Evolutionary conservation across 1,140 invertebrate genomes (phyloP).

Genomic region (Physella acuta): DNA sequence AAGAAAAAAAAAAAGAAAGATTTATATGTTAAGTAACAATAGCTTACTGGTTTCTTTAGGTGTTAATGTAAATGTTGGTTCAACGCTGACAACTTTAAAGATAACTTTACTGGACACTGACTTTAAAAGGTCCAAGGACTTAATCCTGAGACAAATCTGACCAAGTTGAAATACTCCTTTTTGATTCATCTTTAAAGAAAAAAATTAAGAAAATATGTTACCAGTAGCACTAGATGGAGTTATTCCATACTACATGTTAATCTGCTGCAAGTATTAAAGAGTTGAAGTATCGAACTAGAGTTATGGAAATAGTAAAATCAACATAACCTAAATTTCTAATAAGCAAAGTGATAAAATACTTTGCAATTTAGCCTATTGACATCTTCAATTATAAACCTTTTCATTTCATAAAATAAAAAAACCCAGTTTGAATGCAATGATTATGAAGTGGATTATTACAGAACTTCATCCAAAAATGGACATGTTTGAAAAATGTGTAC

Average conservation of each 20-base stretch:
- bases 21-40: no score
- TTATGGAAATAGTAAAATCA: not conserved
- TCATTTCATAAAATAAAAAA: no score
- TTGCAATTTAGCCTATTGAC: no score
- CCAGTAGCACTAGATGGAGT: not conserved
- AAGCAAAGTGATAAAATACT: no score
- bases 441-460: no score
- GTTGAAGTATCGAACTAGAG: not conserved
- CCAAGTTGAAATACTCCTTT: slow-evolving; percentile 57
- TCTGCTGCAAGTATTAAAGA: not conserved
- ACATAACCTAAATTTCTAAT: not conserved
- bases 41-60: not conserved
- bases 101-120: no score
- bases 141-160: slow-evolving; percentile 56
- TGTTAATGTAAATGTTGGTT: not conserved
- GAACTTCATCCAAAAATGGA: no score
- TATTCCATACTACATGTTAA: not conserved
- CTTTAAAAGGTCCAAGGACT: slow-evolving; percentile 69
- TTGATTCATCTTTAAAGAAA: slow-evolving; percentile 49
- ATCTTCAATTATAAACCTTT: no score
- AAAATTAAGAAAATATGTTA: not conserved
- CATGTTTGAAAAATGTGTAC: no score
- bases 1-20: no score
- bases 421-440: no score
- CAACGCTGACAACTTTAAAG: not conserved